Evolutionary conservation across 2,888 invertebrate genomes (phyloP).

Genomic region (Hyppa rectilinea): DNA sequence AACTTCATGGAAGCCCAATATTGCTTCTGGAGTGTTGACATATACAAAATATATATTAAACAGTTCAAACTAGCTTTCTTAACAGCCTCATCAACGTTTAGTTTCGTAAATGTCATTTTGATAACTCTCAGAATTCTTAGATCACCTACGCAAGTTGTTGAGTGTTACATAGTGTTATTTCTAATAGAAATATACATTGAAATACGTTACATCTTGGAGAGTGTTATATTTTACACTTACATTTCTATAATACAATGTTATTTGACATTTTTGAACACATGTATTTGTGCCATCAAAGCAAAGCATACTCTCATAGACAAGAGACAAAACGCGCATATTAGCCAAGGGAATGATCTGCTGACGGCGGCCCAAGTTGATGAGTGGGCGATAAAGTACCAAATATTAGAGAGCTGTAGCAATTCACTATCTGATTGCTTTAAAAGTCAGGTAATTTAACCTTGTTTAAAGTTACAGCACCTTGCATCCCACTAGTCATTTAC

Average conservation of each 20-base stretch:
- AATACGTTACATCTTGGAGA: slow-evolving; percentile 30
- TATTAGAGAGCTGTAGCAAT: slow-evolving; percentile 29
- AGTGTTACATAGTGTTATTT: not conserved
- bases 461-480: not conserved
- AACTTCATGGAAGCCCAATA: slow-evolving; percentile 18
- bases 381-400: slow-evolving; percentile 24
- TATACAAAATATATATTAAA: slow-evolving; percentile 1
- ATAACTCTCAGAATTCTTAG: not conserved
- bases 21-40: slow-evolving; percentile 9
- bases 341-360: not conserved
- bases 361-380: slow-evolving; percentile 20
- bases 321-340: not conserved
- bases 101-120: not conserved
- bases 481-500: not conserved
- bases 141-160: too few relatives aligned
- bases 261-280: slow-evolving; percentile 7
- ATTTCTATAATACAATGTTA: slow-evolving; percentile 21
- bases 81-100: not conserved
- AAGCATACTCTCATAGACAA: not conserved
- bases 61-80: slow-evolving; percentile 16
- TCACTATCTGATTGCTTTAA: slow-evolving; percentile 22
- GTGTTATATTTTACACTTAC: slow-evolving; percentile 20
- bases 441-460: slow-evolving; percentile 30
- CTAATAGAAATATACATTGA: slow-evolving; percentile 24
- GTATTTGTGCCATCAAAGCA: slow-evolving; percentile 3